Percentiles rank a stretch among this genome's conserved stretches.
These are phyloP conservation scores for Nemotelus pantherinus DNA, from an alignment of 2,888 invertebrate genomes.

Conservation along the genomic window DNA sequence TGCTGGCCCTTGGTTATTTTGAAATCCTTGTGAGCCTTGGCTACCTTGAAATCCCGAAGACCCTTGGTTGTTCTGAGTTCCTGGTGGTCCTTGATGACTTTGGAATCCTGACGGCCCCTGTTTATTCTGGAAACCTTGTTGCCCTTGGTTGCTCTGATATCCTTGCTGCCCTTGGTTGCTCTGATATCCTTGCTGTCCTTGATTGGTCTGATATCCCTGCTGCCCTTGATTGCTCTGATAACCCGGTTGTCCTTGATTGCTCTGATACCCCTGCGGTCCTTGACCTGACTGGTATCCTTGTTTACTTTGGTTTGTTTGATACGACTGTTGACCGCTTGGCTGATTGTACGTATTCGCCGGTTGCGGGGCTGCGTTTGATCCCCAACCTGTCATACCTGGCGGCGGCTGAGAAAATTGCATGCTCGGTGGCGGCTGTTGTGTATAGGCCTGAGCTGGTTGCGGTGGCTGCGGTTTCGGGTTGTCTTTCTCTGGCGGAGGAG, in stretches of 20 bases:
- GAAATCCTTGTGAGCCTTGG: neutral
- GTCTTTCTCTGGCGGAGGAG: constrained; percentile 22
- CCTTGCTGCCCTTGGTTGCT: neutral
- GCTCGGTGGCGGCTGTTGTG: neutral
- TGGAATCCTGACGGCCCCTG: neutral
- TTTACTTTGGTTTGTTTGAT: neutral
- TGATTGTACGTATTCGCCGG: neutral
- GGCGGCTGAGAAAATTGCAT: neutral
- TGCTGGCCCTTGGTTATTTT: neutral
- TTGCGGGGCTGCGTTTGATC: neutral
- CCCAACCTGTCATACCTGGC: constrained; percentile 25
- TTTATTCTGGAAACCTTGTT: constrained; percentile 1
- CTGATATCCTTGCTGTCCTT: neutral
- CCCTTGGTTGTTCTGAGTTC: constrained; percentile 9
- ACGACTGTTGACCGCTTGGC: neutral
- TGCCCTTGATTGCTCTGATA: neutral
- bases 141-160: constrained; percentile 5
- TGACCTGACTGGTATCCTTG: neutral
- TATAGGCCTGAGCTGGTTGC: constrained; percentile 10
- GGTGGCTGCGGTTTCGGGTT: constrained; percentile 10
- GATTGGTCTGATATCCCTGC: constrained; percentile 3
- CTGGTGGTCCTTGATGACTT: neutral
- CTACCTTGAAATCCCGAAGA: neutral
- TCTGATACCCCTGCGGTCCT: neutral
- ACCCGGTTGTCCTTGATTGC: constrained; percentile 28